Conservation (phyloP, 2,797 vertebrate species). For the Eurystomus glaucurus region DNA sequence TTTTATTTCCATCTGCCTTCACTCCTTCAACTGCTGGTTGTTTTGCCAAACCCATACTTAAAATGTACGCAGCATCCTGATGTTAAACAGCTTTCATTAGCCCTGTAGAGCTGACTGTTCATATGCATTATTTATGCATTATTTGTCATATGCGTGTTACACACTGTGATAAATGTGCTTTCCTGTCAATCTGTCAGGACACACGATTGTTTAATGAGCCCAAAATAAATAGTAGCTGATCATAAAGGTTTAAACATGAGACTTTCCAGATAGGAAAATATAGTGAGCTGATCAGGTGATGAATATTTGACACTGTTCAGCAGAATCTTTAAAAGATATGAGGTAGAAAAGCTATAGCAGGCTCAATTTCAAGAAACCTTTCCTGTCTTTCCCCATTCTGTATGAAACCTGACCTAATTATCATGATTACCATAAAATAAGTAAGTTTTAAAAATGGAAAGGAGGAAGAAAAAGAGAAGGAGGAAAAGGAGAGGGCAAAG, state of each 20-base stretch:
- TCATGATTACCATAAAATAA: background rate
- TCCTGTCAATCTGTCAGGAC: background rate
- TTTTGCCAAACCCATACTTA: background rate
- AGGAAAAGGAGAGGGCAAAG: background rate
- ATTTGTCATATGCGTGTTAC: background rate
- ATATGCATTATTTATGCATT: background rate
- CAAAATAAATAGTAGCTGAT: background rate
- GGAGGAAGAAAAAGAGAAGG: background rate
- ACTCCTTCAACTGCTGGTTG: background rate
- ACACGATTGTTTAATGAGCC: background rate
- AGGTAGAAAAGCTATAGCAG: background rate
- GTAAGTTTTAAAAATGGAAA: background rate
- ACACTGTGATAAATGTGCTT: background rate
- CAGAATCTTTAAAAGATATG: background rate
- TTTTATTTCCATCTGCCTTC: background rate
- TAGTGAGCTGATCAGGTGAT: background rate
- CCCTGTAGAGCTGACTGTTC: background rate
- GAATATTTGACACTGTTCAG: background rate
- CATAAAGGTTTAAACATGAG: background rate
- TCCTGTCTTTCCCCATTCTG: background rate
- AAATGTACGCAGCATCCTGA: background rate
- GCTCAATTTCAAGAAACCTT: background rate
- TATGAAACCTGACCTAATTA: background rate
- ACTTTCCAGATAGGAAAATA: background rate
- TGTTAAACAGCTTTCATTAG: background rate